Evolutionary conservation across 2,113 vertebrate genomes (phyloP).

Genomic region (Gavialis gangeticus): DNA sequence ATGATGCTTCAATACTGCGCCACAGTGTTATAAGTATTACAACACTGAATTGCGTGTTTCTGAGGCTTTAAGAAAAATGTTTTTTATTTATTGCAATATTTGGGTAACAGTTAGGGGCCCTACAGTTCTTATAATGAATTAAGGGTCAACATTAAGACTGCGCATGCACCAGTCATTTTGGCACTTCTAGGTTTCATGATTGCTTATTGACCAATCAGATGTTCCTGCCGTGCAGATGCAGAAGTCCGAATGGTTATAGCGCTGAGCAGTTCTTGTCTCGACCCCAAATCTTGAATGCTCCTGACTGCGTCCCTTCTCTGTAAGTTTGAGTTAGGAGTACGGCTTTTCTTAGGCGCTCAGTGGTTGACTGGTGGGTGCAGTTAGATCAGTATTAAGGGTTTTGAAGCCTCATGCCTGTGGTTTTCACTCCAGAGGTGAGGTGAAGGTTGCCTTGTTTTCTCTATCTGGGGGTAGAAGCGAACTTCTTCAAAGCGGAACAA

Average conservation of each 20-base stretch:
- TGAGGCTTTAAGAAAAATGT: background rate
- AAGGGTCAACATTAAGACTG: background rate
- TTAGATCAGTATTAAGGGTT: too few species aligned
- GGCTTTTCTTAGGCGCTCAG: too few species aligned
- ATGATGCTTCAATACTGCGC: background rate
- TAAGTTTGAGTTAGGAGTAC: background rate
- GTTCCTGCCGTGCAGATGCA: background rate
- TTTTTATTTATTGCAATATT: background rate
- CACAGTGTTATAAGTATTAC: background rate
- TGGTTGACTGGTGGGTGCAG: too few species aligned
- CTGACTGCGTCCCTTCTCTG: background rate
- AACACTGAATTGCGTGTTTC: background rate
- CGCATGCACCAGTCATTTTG: background rate
- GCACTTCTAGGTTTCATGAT: background rate
- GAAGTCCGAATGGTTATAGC: background rate
- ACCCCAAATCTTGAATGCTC: background rate
- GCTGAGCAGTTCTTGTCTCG: background rate
- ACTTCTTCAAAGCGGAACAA: background rate
- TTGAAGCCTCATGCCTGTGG: background rate
- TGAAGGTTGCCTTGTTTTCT: background rate
- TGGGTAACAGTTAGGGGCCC: background rate
- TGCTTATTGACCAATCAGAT: background rate
- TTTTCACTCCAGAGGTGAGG: background rate
- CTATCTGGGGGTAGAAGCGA: background rate
- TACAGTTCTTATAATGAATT: background rate